A percentile compares a stretch with the other conserved stretches of the same genome.
phyloP scores from a whole-genome alignment of 1,140 invertebrate genomes.

The Pachyrhynchus sulphureomaculatus region DNA sequence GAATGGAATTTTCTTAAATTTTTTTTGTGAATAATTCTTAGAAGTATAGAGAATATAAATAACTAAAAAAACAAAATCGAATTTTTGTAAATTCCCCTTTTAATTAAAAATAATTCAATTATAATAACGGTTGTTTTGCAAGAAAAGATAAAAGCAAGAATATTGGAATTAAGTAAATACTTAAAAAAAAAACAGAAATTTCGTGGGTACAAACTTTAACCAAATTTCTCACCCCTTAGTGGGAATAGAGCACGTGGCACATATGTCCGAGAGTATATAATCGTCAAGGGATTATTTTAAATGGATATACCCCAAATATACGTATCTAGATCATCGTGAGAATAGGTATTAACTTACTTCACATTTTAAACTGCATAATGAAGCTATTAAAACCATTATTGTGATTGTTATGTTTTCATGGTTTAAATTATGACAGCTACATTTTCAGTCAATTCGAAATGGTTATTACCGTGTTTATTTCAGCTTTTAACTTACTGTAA shows the following conservation, averaged over 20 bases:
- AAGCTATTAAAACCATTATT: constrained; percentile 17
- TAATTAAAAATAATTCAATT: no score
- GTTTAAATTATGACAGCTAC: neutral
- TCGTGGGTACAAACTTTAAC: no score
- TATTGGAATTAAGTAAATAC: no score
- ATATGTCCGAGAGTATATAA: neutral
- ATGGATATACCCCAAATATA: constrained; percentile 17
- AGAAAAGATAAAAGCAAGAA: no score
- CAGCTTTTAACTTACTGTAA: neutral
- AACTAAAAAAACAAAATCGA: no score
- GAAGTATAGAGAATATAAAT: no score
- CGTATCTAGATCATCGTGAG: constrained; percentile 22
- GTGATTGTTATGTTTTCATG: constrained; percentile 5
- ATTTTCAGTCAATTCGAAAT: neutral
- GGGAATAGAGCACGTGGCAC: constrained; percentile 29
- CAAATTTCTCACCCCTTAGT: constrained; percentile 20
- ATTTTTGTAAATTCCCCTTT: no score
- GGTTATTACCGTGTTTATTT: neutral
- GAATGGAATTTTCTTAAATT: no score
- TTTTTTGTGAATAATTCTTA: no score
- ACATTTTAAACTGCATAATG: constrained; percentile 21
- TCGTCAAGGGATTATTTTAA: constrained; percentile 21
- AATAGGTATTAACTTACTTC: constrained; percentile 4
- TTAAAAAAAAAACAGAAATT: no score
- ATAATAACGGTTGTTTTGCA: no score